Evolutionary conservation across 2,113 vertebrate genomes (phyloP).

Genomic region (human): DNA sequence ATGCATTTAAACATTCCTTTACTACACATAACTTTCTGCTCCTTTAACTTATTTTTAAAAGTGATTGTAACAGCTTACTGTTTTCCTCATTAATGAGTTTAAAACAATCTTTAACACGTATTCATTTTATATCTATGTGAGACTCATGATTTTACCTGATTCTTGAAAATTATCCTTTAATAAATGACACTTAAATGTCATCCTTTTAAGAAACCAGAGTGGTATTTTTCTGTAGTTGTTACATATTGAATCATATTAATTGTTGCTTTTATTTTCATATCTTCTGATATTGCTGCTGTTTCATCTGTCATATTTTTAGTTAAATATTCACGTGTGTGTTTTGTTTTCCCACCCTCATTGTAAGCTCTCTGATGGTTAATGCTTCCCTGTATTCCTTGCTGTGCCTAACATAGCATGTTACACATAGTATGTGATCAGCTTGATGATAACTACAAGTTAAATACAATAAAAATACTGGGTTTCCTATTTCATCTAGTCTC

Average conservation of each 20-base stretch:
- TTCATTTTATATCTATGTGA: neutral
- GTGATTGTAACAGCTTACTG: neutral
- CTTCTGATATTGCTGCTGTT: neutral
- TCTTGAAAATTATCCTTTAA: constrained; percentile 41
- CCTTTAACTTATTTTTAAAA: neutral
- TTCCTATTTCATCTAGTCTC: neutral
- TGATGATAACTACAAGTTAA: neutral
- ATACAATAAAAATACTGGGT: neutral
- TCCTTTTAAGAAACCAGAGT: neutral
- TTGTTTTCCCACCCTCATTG: neutral
- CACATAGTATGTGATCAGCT: neutral
- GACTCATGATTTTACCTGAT: neutral
- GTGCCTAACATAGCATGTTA: neutral
- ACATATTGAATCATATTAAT: neutral
- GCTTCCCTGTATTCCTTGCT: neutral
- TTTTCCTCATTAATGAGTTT: neutral
- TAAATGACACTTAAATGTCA: neutral
- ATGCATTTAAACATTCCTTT: neutral
- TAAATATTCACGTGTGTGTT: neutral
- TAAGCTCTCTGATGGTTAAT: neutral
- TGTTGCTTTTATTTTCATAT: neutral
- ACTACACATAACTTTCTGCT: neutral
- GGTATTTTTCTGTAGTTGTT: neutral
- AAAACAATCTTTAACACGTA: neutral
- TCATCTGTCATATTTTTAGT: neutral